Evolutionary conservation across 2,113 vertebrate genomes (phyloP), one percentile per base, ranked within the genome.

Genomic region (Choloepus hoffmanni): DNA sequence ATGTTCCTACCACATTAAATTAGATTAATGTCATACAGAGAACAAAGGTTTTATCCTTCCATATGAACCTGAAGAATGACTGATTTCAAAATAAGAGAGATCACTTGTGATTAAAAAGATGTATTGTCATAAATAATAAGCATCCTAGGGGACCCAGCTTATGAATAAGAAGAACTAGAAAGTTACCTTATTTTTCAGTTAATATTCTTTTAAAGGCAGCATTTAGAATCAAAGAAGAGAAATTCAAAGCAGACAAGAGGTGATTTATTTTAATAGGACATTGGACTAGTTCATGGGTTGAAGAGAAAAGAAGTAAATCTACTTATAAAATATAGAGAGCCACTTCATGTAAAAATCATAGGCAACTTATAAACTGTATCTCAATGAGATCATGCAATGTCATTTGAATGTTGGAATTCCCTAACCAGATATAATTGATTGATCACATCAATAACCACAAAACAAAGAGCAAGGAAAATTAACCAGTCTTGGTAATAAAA

Each of bases 1-100:
- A 43, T 60, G 89, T 3, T 79, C 87, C 24, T 3, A 88, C 7
- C 6, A 89, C 33, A 84, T 53, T 63, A 92, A 77, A 26, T 70
- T 72, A 48, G 3, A 85, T 12, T 72, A 84, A 74, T 73, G n/a
- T 28, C n/a, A 83, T n/a, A 23, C 24, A 72, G 8, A 65, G 8
- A 87, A 88, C 50, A 85, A 86, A 68, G 36, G 23, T 70, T 79
- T 89, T 12, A 79, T 76, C 3, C 26, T 94, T 93, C 70, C 11
- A 50, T 15, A 53, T 55, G 19, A 94, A 76, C 3, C 60, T 76
- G 18, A 10, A 90, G n/a, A 95, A 67, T 62, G 23, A 65, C 36
- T 83, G 40, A 90, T 6, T 93, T 95, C 30, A 91, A 85, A 92
- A 73, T 89, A 85, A 95, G 8, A 43, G 73, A 88, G 40, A 79